phyloP scores from a whole-genome alignment of 2,888 invertebrate genomes.

The Hypselothyrea guttata region DNA sequence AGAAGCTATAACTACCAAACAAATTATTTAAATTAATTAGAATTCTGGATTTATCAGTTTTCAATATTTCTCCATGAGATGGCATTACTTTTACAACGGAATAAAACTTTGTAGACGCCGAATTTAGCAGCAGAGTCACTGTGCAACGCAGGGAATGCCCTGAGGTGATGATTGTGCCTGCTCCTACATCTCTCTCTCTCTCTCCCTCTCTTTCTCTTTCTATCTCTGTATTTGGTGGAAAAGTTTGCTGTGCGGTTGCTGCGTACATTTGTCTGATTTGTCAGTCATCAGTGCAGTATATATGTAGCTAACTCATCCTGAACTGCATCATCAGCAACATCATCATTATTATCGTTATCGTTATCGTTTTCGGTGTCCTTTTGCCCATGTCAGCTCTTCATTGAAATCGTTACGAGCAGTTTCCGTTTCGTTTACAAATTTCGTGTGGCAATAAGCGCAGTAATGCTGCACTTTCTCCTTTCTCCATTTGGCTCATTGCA shows the following conservation, averaged over 20 bases:
- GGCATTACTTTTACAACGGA: too few species aligned
- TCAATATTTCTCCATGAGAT: too few species aligned
- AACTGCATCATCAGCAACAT: slow-evolving; percentile 16
- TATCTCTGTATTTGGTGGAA: slow-evolving; percentile 56
- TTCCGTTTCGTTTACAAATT: slow-evolving; percentile 73
- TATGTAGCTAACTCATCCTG: slow-evolving; percentile 16
- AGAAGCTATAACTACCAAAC: too few species aligned
- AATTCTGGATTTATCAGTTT: too few species aligned
- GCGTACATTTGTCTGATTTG: slow-evolving; percentile 75
- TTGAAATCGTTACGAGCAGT: slow-evolving; percentile 72
- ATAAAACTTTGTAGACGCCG: too few species aligned
- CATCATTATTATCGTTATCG: slow-evolving; percentile 20
- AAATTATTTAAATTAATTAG: too few species aligned
- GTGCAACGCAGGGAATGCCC: slow-evolving; percentile 34
- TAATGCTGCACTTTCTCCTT: slow-evolving; percentile 45
- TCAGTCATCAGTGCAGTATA: slow-evolving; percentile 56
- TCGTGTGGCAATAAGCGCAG: slow-evolving; percentile 74
- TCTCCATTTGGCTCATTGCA: slow-evolving; percentile 42
- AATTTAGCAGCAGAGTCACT: neutral
- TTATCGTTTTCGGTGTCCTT: slow-evolving; percentile 39
- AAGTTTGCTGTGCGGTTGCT: slow-evolving; percentile 69
- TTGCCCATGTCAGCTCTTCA: slow-evolving; percentile 69
- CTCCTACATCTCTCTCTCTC: too few species aligned
- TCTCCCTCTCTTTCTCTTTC: neutral
- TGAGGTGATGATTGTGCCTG: slow-evolving; percentile 55